Base-by-base conservation (phyloP, 2,113 vertebrate genomes). In the Otolemur garnettii region DNA sequence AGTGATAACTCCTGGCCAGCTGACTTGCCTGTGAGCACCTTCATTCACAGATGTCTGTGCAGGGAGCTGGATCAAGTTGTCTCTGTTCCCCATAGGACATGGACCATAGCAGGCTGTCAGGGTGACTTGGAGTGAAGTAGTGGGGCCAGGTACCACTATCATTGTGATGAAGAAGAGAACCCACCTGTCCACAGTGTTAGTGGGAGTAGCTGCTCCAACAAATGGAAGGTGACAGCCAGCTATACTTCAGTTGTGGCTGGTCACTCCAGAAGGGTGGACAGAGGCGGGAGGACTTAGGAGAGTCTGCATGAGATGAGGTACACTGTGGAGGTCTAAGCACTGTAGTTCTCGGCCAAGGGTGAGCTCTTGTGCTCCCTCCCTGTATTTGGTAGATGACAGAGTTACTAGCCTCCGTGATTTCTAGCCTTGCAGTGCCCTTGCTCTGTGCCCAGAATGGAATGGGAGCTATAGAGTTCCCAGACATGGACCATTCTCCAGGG, bases 51-150 rank as follows among this genome's bases (percentile, higher is more conserved):
- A 35, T 74, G 50, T 53, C 59, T 55, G 10, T 17, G 35, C 12
- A 4, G 19, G 30, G 26, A 60, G 2, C 68, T 7, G 11, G 12
- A 28, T 14, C 18, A n/a, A 4, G 0, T 33, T 1, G 2, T 0
- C 13, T 64, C n/a, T 68, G 26, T 53, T 77, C 74, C 60, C 15
- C 45, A 30, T 8, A 1, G 19, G 64, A 18, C 57, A 85, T 18
- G 71, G 35, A 15, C 18, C 45, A 30, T 53, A 57, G 77, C 68
- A 59, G 77, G 50, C 64, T 14, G n/a, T 71, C 26, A 42, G n/a
- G 69, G 24, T 26, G 22, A 45, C 55, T 24, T 62, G 7, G 35
- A 10, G 28, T 22, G 22, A 24, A 5, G 53, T 11, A 24, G n/a
- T 2, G 5, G 80, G 45, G 21, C 55, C 21, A 22, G 64, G 35